Base-by-base conservation (phyloP, 2,888 invertebrate species). In the Harpalus rufipes region DNA sequence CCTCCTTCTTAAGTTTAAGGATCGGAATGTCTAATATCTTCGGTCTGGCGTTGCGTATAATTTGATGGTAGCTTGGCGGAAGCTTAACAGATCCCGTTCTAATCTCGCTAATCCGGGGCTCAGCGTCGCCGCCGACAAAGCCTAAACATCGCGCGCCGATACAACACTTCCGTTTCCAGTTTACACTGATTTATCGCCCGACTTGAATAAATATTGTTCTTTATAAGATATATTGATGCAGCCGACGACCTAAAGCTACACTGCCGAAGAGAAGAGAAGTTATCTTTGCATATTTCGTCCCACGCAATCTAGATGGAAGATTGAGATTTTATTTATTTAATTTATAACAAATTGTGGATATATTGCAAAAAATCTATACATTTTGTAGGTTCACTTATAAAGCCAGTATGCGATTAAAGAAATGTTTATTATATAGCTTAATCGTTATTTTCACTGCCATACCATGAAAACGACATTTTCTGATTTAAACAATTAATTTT, bases 81-180 rank as follows among this genome's bases (percentile, higher is more conserved):
- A 74, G 72, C 72, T 41, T 81, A 85, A 78, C 51, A 86, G 72
- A 85, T 85, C 80, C 82, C 85, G 87, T 87, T 88, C 87, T 88
- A 88, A 88, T 88, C 88, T 88, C 86, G 87, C 85, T 86, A 86
- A 86, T 87, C 87, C 88, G 87, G 87, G 87, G 88, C 88, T 81
- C 44, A 68, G 51, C 68, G 44, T 41, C 80, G 63, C 63, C 63
- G 87, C 86, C 84, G 87, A 88, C 88, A 88, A 88, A 88, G 87
- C 63, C 84, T 85, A 86, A 84, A 84, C 72, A 79, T 83, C 85
- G 80, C 79, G 82, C 79, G 25, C 21, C 79, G 56, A 56, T 74
- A 74, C 68, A 63, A 90, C 91, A 92, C 91, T 91, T 92, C 92
- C 92, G 92, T 90, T 82, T 72, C 79, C 51, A 68, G 82, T 68